phyloP scores from a whole-genome alignment of 2,888 invertebrate species.

The Epistrophe eligans region DNA sequence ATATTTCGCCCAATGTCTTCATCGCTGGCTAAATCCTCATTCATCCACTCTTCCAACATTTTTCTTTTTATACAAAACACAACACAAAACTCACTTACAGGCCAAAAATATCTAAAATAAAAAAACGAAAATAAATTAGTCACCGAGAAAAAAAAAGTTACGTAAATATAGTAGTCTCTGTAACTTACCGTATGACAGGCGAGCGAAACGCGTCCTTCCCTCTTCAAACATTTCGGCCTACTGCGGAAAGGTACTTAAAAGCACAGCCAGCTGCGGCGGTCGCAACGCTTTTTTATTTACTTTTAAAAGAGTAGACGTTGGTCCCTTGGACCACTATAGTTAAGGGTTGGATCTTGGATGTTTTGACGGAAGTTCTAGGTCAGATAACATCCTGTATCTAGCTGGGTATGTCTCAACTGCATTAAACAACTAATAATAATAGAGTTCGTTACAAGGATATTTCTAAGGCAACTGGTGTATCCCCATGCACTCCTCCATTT shows the following conservation, averaged over 20 bases:
- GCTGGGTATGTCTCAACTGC: too few relatives aligned
- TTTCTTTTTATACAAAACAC: constrained; percentile 9
- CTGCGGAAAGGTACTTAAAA: constrained; percentile 12
- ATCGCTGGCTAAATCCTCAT: not conserved
- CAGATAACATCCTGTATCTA: too few relatives aligned
- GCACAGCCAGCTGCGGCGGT: too few relatives aligned
- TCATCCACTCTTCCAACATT: constrained; percentile 5
- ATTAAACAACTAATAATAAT: too few relatives aligned
- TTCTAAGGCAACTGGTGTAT: too few relatives aligned
- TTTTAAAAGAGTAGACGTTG: too few relatives aligned
- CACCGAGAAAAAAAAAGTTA: constrained; percentile 7
- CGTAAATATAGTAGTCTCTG: not conserved
- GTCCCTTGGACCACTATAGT: too few relatives aligned
- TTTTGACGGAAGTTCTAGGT: too few relatives aligned
- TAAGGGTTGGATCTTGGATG: too few relatives aligned
- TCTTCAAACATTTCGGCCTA: constrained; percentile 8
- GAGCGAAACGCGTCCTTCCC: not conserved
- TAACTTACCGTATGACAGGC: not conserved
- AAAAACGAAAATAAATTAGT: not conserved
- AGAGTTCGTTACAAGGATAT: too few relatives aligned
- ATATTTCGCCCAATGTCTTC: not conserved
- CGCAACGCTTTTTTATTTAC: constrained; percentile 2
- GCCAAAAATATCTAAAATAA: constrained; percentile 8
- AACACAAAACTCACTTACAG: not conserved
- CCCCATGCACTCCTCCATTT: too few relatives aligned